Conservation (phyloP, 2,113 vertebrate genomes). For the Perca schrenkii region DNA sequence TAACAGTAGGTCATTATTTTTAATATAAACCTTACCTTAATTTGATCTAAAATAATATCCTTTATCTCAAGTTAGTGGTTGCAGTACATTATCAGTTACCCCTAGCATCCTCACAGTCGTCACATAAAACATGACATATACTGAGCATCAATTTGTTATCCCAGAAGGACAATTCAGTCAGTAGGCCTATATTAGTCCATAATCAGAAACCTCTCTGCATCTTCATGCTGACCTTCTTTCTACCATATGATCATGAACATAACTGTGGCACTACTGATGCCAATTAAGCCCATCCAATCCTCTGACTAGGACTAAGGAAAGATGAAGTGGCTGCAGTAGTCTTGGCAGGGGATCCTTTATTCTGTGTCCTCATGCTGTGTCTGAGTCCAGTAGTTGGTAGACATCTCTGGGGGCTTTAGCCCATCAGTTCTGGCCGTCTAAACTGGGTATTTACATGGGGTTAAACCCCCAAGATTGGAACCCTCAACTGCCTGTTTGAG, state of each 20-base stretch:
- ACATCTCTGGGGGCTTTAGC: constrained; percentile 54
- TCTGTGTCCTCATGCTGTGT: constrained; percentile 37
- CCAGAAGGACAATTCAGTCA: constrained; percentile 3
- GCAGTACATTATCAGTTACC: constrained; percentile 15
- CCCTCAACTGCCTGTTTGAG: constrained; percentile 58
- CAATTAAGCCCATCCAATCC: constrained; percentile 2
- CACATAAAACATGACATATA: neutral
- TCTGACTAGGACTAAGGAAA: neutral
- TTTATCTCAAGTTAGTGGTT: neutral
- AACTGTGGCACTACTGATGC: constrained; percentile 2
- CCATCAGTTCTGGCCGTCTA: constrained; percentile 73
- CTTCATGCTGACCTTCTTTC: neutral
- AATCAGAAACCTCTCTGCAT: neutral
- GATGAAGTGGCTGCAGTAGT: constrained; percentile 12
- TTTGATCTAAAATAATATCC: neutral
- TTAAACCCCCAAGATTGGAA: constrained; percentile 69
- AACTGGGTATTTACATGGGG: constrained; percentile 73
- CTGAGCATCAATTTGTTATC: neutral
- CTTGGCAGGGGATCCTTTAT: neutral
- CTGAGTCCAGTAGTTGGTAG: constrained; percentile 25
- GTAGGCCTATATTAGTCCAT: neutral
- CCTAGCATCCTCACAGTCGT: neutral
- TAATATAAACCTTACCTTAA: neutral
- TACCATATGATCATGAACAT: neutral
- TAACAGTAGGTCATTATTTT: neutral